Evolutionary conservation across 2,888 invertebrate genomes (phyloP), one percentile per base, ranked within the genome.

Genomic region (Hirtodrosophila confusa): DNA sequence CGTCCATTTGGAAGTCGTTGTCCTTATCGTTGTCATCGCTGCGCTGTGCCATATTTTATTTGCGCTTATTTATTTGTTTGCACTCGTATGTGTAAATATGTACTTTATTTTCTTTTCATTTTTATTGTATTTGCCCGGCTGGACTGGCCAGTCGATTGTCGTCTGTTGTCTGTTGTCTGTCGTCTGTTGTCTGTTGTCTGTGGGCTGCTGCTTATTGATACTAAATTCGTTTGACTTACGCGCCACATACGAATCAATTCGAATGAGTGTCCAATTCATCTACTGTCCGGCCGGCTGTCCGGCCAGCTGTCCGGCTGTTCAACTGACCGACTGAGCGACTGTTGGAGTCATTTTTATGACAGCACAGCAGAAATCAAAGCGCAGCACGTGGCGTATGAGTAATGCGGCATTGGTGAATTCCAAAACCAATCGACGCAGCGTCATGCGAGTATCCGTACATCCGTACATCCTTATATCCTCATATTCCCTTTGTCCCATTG

Each of bases 31-130:
- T 74, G 58, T 54, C 62, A 60, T 71, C 56, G 50, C 23, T 40
- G 36, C 61, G 44, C 63, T 44, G 51, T 9, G 4, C 72, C 63
- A 78, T 78, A 72, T 75, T 75, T 86, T 78, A 80, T 84, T 84
- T 86, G 75, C 86, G 53, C 60, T 77, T 77, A 66, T 80, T 83
- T 84, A 71, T 84, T 82, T 80, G 69, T 70, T 75, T 84, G 80
- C 66, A 36, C 57, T 56, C 58, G 78, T 69, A 64, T 82, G 80
- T 83, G 80, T 83, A 86, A 86, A 86, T 86, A 82, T 82, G 31
- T 31, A 31, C 9, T 83, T 80, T 67, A 86, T 86, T 83, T 74
- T 77, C 69, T 77, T 80, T 79, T 83, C 77, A 83, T 80, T 82
- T 82, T 82, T 86, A 82, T 86, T 77, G 86, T 83, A 69, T 82